Evolutionary conservation across 2,888 invertebrate species (phyloP).

Genomic region (Caenorhabditis sp.): DNA sequence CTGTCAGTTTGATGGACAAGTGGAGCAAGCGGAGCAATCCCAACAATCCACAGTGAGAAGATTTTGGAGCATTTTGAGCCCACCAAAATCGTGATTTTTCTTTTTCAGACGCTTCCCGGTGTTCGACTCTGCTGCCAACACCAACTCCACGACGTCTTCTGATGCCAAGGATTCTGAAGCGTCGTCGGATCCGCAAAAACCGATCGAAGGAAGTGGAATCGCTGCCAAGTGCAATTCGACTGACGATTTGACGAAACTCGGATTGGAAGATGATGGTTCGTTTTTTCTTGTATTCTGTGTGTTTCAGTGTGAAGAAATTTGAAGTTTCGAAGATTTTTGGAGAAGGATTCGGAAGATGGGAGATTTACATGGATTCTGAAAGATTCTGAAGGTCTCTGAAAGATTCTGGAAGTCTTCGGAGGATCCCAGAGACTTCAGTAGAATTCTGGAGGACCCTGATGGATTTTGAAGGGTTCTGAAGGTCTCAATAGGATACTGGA

Average conservation of each 20-base stretch:
- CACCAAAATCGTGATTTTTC: too few species aligned
- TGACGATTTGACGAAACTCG: constrained; percentile 66
- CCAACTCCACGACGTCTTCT: neutral
- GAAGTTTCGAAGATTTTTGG: neutral
- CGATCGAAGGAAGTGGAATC: constrained; percentile 25
- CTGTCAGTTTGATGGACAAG: constrained; percentile 59
- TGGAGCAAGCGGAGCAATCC: constrained; percentile 57
- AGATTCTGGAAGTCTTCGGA: too few species aligned
- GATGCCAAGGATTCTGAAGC: constrained; percentile 11
- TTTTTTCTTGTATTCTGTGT: neutral
- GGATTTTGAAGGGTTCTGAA: too few species aligned
- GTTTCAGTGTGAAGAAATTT: neutral
- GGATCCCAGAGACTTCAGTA: too few species aligned
- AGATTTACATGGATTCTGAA: too few species aligned
- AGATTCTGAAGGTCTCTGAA: too few species aligned
- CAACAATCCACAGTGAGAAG: constrained; percentile 62
- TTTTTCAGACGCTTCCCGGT: constrained; percentile 57
- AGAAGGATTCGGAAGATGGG: too few species aligned
- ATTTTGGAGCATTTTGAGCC: neutral
- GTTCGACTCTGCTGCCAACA: constrained; percentile 30
- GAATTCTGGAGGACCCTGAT: too few species aligned
- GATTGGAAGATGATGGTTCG: constrained; percentile 60
- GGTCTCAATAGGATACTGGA: too few species aligned
- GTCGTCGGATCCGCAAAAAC: neutral
- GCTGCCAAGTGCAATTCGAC: constrained; percentile 69